Evolutionary conservation across 2,888 invertebrate species (phyloP), one percentile per base, ranked within the genome.

Genomic region (Epinotia brunnichana): DNA sequence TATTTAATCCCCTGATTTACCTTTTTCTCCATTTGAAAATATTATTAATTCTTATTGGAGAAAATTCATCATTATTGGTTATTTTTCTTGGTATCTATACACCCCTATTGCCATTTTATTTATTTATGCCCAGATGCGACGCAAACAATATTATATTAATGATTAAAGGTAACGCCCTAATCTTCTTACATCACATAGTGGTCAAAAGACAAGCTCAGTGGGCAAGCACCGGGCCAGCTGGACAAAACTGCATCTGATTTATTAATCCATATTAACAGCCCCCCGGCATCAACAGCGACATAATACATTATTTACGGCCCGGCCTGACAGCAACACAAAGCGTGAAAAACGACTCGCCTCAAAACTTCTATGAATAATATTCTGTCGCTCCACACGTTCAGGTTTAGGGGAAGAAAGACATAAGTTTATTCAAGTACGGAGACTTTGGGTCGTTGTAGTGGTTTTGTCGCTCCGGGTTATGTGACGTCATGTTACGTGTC

Each of bases 261-360:
- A 72, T 61, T 68, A 62, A 57, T 51, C 68, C 62, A 24, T 62
- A 63, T 72, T 72, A 72, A 68, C 48, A n/a, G 44, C 61, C 74
- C 76, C 77, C 67, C 71, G 54, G 39, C 69, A 48, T 74, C 70
- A 48, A 48, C 48, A 4, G 72, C 77, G 77, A 78, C 80, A 81
- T 82, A 81, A 85, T 84, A 85, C 82, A 86, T 86, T 81, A 86
- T 85, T 79, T 80, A 86, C 83, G 77, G 77, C 70, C 78, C 80
- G 78, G 85, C 82, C 82, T 84, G 85, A 85, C 81, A 75, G 78
- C 59, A 76, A 81, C 80, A 87, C 87, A 88, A 88, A 85, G 87
- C 82, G 84, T 87, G 89, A 88, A 86, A 87, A 88, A 89, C 87
- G 88, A 84, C 78, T 74, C 72, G 77, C 67, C 78, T 76, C 76